Percentiles rank a stretch among this genome's conserved stretches.
These are phyloP conservation scores for Enteromius afrohamiltoni DNA, from an alignment of 2,797 vertebrate genomes.

Conservation along the genomic window DNA sequence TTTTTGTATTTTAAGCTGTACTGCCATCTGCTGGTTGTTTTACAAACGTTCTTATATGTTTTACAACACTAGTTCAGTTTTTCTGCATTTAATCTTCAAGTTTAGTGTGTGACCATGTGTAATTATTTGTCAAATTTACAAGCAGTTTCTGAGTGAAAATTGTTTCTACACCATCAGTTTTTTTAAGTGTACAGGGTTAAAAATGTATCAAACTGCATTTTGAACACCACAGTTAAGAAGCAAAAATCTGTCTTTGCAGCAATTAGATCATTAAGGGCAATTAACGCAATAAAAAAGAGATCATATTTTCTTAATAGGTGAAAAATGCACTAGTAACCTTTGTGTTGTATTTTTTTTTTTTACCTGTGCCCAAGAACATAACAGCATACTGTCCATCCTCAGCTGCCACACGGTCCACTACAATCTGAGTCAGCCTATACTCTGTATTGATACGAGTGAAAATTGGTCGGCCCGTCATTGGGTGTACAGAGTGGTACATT, in stretches of 20 bases:
- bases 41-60: not conserved
- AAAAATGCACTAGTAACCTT: not conserved
- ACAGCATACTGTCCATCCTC: slow-evolving; percentile 97
- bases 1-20: slow-evolving; percentile 35
- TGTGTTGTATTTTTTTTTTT: not conserved
- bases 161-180: not conserved
- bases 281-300: not conserved
- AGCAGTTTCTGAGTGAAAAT: not conserved
- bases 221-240: not conserved
- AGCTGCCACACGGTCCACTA: slow-evolving; percentile 92
- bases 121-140: not conserved
- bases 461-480: slow-evolving; percentile 82
- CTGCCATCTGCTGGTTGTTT: slow-evolving; percentile 69
- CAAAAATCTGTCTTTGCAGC: not conserved
- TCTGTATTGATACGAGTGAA: slow-evolving; percentile 90
- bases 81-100: not conserved
- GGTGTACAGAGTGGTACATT: slow-evolving; percentile 87
- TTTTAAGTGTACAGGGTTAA: not conserved
- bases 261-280: not conserved
- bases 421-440: slow-evolving; percentile 90
- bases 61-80: not conserved
- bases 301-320: no score
- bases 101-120: not conserved
- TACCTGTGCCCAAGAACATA: slow-evolving; percentile 97
- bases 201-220: not conserved